Evolutionary conservation across 2,113 vertebrate species (phyloP), one percentile per base, ranked within the genome.

Genomic region (Bucco capensis): DNA sequence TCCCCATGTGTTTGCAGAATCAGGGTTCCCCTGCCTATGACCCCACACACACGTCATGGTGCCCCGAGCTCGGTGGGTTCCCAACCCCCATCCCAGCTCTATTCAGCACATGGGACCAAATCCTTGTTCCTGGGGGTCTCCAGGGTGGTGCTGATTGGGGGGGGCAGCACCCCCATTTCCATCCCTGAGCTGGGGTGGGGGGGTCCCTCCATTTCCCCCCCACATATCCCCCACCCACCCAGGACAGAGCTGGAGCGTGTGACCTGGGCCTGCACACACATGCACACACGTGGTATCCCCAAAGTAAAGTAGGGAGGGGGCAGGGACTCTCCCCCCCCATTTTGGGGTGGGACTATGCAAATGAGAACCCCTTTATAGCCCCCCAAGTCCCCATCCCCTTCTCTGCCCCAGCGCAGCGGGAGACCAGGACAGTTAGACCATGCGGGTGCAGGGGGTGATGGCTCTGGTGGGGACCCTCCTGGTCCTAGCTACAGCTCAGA

Each of bases 281-380:
- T 47, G 74, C 10, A 33, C 62, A 15, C 71, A 71, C 33, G 27
- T n/a, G n/a, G n/a, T n/a, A 15, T 42, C 40, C 40, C 40, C 40
- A 42, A 42, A 42, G 40, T 11, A 15, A 15, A 15, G 40, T 12
- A 15, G 40, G 21, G 57, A 47, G 47, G 42, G 66, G 25, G 44
- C 19, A 24, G 31, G 25, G 40, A 42, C 40, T 15, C 40, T n/a
- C 49, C 69, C 10, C 30, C 73, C 8, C 25, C 8, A 5, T 30
- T 66, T 50, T 24, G 28, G 91, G 86, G 90, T 33, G 93, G 84
- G 69, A 19, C 13, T 95, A 97, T 96, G 97, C 89, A 97, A 97
- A 98, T 93, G 24, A 95, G 83, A 46, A 33, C 51, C 64, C 83
- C 73, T 93, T 96, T 90, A 93, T 95, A 97, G 93, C 35, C 19